phyloP scores from a whole-genome alignment of 2,113 vertebrate genomes.

The Xenus cinereus region DNA sequence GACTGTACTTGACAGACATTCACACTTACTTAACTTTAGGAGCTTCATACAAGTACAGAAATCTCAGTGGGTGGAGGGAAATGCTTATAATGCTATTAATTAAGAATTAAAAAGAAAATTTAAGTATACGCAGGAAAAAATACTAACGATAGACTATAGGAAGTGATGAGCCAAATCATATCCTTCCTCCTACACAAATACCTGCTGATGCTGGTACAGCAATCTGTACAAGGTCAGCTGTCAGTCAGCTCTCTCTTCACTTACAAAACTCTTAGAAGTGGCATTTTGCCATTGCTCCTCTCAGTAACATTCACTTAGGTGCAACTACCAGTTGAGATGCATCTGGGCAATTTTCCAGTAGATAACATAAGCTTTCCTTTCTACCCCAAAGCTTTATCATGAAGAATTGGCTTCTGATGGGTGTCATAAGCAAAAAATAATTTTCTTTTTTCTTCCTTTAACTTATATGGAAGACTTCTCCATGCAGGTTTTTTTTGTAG shows the following conservation, averaged over 20 bases:
- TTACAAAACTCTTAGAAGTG: background rate
- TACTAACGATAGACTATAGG: background rate
- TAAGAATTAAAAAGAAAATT: constrained; percentile 28
- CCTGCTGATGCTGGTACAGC: background rate
- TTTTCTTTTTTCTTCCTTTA: no score
- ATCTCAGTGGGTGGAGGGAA: constrained; percentile 17
- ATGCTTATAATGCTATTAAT: constrained; percentile 43
- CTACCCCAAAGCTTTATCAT: background rate
- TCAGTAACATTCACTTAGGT: background rate
- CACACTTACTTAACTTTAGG: constrained; percentile 72
- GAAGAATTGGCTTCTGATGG: background rate
- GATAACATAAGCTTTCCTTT: background rate
- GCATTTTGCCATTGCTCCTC: constrained; percentile 12
- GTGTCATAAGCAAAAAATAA: background rate
- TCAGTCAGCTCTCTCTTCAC: background rate
- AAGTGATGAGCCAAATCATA: constrained; percentile 1
- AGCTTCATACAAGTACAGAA: constrained; percentile 57
- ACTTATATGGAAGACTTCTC: background rate
- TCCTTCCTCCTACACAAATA: constrained; percentile 16
- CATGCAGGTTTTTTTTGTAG: background rate
- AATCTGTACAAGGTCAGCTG: background rate
- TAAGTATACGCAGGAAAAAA: background rate
- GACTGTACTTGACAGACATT: constrained; percentile 71
- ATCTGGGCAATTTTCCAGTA: constrained; percentile 17
- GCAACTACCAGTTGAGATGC: background rate